phyloP scores from a whole-genome alignment of 2,888 invertebrate species.

The Tipula confusa region DNA sequence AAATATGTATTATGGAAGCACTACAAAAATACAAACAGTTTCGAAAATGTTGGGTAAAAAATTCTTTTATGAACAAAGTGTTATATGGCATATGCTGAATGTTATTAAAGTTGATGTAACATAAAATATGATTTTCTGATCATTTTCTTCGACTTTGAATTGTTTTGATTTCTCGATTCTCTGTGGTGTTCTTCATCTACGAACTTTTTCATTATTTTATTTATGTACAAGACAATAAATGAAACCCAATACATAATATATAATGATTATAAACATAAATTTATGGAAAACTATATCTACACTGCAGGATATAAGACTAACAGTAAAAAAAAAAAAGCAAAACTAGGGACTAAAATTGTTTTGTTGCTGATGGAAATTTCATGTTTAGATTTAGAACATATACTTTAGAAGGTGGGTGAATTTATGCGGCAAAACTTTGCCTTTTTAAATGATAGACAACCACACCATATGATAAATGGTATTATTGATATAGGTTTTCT shows the following conservation, averaged over 20 bases:
- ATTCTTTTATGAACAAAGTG: background rate
- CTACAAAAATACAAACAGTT: background rate
- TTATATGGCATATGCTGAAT: background rate
- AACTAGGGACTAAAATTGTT: background rate
- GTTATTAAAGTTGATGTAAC: background rate
- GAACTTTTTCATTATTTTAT: background rate
- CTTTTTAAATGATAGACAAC: background rate
- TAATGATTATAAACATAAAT: background rate
- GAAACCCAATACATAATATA: background rate
- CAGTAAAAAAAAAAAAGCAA: background rate
- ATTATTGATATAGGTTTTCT: background rate
- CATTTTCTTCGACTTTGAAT: background rate
- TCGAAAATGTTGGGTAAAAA: background rate
- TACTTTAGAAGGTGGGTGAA: background rate
- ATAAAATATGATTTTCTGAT: constrained; percentile 20
- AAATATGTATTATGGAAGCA: background rate
- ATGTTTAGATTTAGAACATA: background rate
- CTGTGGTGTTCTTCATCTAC: background rate
- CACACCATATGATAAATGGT: background rate
- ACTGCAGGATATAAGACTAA: background rate
- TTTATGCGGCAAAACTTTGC: background rate
- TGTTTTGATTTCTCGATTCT: background rate
- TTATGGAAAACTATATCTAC: background rate
- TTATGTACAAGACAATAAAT: background rate
- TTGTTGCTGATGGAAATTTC: background rate